Percentiles rank a stretch among this genome's conserved stretches.
Evolutionary conservation across 2,113 vertebrate genomes (phyloP).

Genomic region (Sceloporus undulatus): DNA sequence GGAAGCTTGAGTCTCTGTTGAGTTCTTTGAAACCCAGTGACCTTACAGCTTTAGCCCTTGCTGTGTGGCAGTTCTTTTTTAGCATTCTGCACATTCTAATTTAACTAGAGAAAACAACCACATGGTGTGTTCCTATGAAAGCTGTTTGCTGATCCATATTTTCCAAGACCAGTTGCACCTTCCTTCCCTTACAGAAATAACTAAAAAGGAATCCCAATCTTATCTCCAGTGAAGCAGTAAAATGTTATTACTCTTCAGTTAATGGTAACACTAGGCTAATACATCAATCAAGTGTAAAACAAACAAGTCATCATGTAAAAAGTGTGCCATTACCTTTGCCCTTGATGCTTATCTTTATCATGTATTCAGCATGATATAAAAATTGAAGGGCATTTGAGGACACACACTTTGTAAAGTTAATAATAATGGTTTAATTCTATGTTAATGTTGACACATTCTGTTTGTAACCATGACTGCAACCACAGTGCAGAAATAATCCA

Average conservation of each 20-base stretch:
- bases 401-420: slow-evolving; percentile 13
- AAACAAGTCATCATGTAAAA: slow-evolving; percentile 24
- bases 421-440: no score
- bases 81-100: not conserved
- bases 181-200: not conserved
- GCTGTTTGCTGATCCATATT: not conserved
- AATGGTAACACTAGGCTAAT: not conserved
- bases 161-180: not conserved
- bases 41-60: not conserved
- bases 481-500: no score
- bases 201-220: rapidly evolving
- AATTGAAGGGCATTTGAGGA: slow-evolving; percentile 23
- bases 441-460: no score
- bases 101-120: not conserved
- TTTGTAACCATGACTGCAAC: no score
- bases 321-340: slow-evolving; percentile 52
- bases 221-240: slow-evolving; percentile 35
- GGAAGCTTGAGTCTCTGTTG: not conserved
- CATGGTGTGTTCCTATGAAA: not conserved
- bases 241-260: slow-evolving; percentile 30
- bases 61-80: not conserved
- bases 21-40: not conserved
- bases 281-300: slow-evolving; percentile 27
- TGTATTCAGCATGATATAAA: not conserved
- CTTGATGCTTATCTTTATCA: slow-evolving; percentile 31